Percentiles rank a stretch among this genome's conserved stretches.
These are phyloP conservation scores for Nasonia oneida DNA, from an alignment of 2,888 invertebrate genomes.

Conservation along the genomic window DNA sequence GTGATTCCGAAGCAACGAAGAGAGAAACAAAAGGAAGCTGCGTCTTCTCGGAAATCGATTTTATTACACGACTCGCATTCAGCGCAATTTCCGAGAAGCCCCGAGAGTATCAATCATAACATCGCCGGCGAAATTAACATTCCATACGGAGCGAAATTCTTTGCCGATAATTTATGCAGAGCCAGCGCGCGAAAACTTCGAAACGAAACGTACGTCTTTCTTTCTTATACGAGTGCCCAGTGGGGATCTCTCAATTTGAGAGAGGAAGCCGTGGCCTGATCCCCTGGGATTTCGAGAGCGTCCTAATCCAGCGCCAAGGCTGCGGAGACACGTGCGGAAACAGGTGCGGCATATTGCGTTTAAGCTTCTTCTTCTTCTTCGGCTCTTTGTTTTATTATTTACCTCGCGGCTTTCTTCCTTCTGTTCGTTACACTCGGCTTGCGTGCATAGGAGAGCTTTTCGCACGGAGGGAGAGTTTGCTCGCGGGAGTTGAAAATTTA, in stretches of 20 bases:
- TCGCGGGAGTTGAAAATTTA: neutral
- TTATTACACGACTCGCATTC: neutral
- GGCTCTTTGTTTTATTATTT: neutral
- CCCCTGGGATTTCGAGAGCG: neutral
- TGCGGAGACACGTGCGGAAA: neutral
- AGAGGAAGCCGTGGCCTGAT: neutral
- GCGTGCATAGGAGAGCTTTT: no score
- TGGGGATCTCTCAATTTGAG: conserved; percentile 26
- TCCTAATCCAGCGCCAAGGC: conserved; percentile 25
- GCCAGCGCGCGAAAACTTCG: neutral
- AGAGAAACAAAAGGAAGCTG: neutral
- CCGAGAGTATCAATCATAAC: conserved; percentile 2
- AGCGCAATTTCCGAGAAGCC: neutral
- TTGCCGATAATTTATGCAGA: conserved; percentile 21
- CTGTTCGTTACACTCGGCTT: no score
- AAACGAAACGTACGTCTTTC: neutral
- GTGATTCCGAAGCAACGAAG: neutral
- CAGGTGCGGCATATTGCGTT: conserved; percentile 22
- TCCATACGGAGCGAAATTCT: neutral
- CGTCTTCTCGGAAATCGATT: neutral
- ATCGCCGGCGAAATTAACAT: neutral
- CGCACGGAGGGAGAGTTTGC: no score
- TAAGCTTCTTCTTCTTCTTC: neutral
- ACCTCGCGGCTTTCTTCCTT: neutral
- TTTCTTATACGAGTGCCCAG: neutral